Evolutionary conservation across 2,888 invertebrate genomes (phyloP), one percentile per base, ranked within the genome.

Genomic region (Acanthosepion esculentum): DNA sequence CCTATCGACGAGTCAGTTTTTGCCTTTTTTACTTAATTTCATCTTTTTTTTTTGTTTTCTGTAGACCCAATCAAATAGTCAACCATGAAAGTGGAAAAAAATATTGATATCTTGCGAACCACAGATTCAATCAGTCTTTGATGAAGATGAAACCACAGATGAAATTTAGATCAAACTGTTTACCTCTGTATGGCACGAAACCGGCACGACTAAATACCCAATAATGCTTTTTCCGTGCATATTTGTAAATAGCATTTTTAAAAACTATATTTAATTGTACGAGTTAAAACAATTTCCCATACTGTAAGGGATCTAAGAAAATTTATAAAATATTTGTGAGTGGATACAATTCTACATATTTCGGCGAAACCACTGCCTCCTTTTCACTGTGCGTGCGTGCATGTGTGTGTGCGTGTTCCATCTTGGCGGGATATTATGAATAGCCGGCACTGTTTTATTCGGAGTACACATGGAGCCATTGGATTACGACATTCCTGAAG

Each of bases 401-500:
- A 53, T 93, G 50, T 50, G 18, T 48, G 50, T n/a, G 92, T 48
- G 92, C 53, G 92, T 48, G 92, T 93, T n/a, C 33, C n/a, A 1
- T 78, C n/a, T 41, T 78, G 78, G 78, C 5, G 12, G n/a, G 78
- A 78, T 78, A 78, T n/a, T 78, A 78, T 78, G 78, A n/a, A 78
- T n/a, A 78, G 12, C 33, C 78, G 93, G 53, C n/a, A 12, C 53
- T 53, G 29, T 48, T 93, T 53, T 93, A n/a, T n/a, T 53, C 29
- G 12, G 93, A 93, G 53, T 93, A 93, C 93, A 93, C 93, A 93
- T 93, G 93, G 93, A 93, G 93, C 78, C 78, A 33, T 53, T 93
- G 48, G 93, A 93, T 48, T 93, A 93, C 29, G 50, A 93, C 5
- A 53, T 53, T 93, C 53, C 20, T 93, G 93, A 93, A 93, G 93